Evolutionary conservation across 2,888 invertebrate species (phyloP).

Genomic region (Falcaria lacertinaria): DNA sequence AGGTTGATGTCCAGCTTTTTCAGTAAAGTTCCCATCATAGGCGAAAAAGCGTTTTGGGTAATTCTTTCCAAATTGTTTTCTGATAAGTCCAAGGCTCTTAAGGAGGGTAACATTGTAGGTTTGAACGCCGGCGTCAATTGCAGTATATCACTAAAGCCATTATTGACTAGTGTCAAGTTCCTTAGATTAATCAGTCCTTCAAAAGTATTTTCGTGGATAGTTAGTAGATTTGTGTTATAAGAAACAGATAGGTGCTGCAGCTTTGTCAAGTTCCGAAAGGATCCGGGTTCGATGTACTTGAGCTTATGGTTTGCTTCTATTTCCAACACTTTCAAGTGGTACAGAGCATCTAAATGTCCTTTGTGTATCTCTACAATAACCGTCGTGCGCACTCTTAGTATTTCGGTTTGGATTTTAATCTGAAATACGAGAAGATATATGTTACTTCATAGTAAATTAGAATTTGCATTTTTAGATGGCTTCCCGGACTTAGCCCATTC

Average conservation of each 20-base stretch:
- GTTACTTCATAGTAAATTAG: not conserved
- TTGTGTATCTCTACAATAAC: constrained; percentile 57
- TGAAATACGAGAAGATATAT: constrained; percentile 37
- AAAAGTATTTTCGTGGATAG: constrained; percentile 67
- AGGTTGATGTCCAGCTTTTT: constrained; percentile 68
- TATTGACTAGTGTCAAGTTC: constrained; percentile 75
- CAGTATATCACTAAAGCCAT: constrained; percentile 69
- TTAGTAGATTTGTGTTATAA: constrained; percentile 67
- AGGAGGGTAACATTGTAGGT: constrained; percentile 58
- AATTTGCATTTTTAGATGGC: no score
- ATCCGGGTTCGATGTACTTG: constrained; percentile 63
- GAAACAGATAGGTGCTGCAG: constrained; percentile 77
- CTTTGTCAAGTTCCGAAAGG: constrained; percentile 67
- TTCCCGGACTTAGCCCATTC: no score
- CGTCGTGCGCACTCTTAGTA: constrained; percentile 70
- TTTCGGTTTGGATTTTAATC: constrained; percentile 51
- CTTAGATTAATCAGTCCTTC: constrained; percentile 70
- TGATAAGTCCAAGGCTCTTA: constrained; percentile 70
- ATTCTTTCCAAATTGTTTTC: constrained; percentile 75
- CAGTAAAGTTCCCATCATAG: constrained; percentile 64
- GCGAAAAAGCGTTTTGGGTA: constrained; percentile 55
- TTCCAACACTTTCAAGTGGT: constrained; percentile 59
- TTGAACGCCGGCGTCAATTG: constrained; percentile 64
- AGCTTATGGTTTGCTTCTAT: constrained; percentile 78
- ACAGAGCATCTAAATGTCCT: constrained; percentile 59